Base-by-base conservation (phyloP, 2,888 invertebrate genomes). In the Drosophila subsilvestris region DNA sequence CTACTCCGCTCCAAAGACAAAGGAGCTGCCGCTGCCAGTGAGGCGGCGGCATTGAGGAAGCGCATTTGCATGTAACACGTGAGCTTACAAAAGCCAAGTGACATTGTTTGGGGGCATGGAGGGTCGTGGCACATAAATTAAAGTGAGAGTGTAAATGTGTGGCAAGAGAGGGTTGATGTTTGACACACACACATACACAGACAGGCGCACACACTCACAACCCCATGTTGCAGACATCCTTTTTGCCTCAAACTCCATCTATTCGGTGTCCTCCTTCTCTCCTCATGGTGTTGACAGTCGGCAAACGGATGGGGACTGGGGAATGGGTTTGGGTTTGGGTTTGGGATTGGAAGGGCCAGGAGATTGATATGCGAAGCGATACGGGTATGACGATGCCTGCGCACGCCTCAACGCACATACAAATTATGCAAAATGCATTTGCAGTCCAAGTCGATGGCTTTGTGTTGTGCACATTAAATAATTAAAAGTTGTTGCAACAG, bases 381-480 rank as follows among this genome's bases (percentile, higher is more conserved):
- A n/a, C 37, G 37, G 53, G 47, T 51, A 66, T 53, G 65, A 70
- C 70, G 75, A 76, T 69, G 71, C 74, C 77, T 29, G 48, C 54
- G 59, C 72, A 83, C 72, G 86, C 75, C 80, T 75, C 81, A 72
- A 66, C 63, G 88, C 86, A 81, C 88, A 74, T 80, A 75, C 88
- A 86, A 86, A 86, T 86, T 87, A 86, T 86, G 79, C 72, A 75
- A 86, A 87, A 79, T 79, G 88, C 79, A 87, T 87, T 87, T 81
- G 60, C 73, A 75, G 67, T 58, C 76, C 49, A 65, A 55, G 54
- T 50, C 45, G 63, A 44, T 50, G 45, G 17, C n/a, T 27, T 44
- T 25, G 44, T 47, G 58, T 69, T 74, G 45, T 59, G 69, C 75
- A 76, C 80, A 83, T 82, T 78, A 76, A 82, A 86, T 82, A 80